phyloP scores from a whole-genome alignment of 2,888 invertebrate genomes.

The Punctoribates punctum region DNA sequence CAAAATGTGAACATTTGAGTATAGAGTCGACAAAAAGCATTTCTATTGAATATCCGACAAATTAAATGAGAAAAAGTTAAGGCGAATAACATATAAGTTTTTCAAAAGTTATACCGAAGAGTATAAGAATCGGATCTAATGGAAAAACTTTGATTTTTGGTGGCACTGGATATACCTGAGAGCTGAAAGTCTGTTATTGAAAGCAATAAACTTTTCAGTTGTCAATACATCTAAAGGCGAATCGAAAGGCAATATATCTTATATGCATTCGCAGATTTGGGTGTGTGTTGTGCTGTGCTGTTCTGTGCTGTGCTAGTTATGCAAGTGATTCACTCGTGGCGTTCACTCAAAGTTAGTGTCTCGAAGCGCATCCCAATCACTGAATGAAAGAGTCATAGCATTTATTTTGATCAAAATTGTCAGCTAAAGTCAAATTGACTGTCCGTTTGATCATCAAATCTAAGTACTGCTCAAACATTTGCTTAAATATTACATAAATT shows the following conservation, averaged over 20 bases:
- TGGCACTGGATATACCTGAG: conserved; percentile 11
- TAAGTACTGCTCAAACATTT: conserved; percentile 9
- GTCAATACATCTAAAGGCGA: neutral
- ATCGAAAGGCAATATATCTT: conserved; percentile 17
- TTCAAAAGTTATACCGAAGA: neutral
- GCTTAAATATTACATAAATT: conserved; percentile 34
- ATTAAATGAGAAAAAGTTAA: conserved; percentile 21
- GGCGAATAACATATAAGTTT: neutral
- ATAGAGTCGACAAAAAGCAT: conserved; percentile 10
- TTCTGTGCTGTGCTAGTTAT: neutral
- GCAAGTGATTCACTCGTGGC: neutral
- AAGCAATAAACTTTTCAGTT: conserved; percentile 36
- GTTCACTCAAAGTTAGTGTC: neutral
- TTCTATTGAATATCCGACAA: neutral
- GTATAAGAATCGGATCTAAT: conserved; percentile 17
- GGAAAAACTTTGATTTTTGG: conserved; percentile 24
- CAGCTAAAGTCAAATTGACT: conserved; percentile 21
- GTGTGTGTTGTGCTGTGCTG: conserved; percentile 15
- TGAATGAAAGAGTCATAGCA: neutral
- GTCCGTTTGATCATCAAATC: conserved; percentile 13
- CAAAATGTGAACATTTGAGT: neutral
- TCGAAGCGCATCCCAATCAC: neutral
- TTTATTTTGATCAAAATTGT: conserved; percentile 35
- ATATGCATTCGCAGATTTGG: conserved; percentile 12
- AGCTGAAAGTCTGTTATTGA: conserved; percentile 15